Percentiles rank a stretch among this genome's conserved stretches.
Conservation (phyloP, 2,888 invertebrate genomes). For the Octodonta nipae region DNA sequence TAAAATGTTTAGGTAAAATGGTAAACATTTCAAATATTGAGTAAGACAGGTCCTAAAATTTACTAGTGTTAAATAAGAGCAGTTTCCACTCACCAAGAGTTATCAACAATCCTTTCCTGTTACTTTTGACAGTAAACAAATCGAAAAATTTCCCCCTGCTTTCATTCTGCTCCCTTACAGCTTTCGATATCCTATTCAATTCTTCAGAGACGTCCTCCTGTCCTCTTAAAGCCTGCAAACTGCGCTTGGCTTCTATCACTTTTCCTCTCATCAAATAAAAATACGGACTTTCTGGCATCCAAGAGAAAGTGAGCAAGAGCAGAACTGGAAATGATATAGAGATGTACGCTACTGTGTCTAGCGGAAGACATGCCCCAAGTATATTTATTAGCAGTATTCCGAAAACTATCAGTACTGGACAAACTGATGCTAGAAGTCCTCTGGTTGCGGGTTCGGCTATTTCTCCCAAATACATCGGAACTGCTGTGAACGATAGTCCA, state of each 20-base stretch:
- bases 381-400: conserved; percentile 42
- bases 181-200: conserved; percentile 22
- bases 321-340: conserved; percentile 37
- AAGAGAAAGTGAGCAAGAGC: conserved; percentile 34
- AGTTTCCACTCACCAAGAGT: conserved; percentile 35
- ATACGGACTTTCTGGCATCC: conserved; percentile 48
- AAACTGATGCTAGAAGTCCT: conserved; percentile 44
- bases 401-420: conserved; percentile 41
- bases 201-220: conserved; percentile 37
- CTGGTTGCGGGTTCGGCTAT: conserved; percentile 43
- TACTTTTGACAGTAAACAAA: conserved; percentile 41
- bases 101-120: conserved; percentile 50
- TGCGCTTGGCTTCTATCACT: conserved; percentile 35
- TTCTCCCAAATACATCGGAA: conserved; percentile 47
- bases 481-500: conserved; percentile 32
- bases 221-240: conserved; percentile 39
- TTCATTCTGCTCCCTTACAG: conserved; percentile 34
- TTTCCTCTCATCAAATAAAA: conserved; percentile 34
- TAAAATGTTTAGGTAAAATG: no score
- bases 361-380: conserved; percentile 36
- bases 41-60: no score
- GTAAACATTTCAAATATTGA: no score
- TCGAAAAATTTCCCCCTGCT: conserved; percentile 43
- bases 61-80: no score
- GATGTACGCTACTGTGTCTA: conserved; percentile 39